phyloP scores from a whole-genome alignment of 2,113 vertebrate species.

The Menura novaehollandiae region DNA sequence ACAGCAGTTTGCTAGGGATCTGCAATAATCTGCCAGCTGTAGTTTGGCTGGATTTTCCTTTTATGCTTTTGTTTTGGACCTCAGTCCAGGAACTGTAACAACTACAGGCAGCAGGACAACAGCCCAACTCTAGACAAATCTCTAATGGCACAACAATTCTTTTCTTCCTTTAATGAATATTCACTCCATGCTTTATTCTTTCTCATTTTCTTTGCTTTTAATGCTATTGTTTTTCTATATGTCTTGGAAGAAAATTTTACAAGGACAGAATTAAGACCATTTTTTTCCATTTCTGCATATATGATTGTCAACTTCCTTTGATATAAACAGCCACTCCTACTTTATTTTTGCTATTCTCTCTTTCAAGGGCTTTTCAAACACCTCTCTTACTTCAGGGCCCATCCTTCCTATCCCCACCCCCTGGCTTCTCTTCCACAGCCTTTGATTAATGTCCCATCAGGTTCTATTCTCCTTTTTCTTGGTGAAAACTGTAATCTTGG shows the following conservation, averaged over 20 bases:
- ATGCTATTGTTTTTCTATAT: not conserved
- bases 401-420: accelerated
- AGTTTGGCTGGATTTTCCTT: conserved; percentile 16
- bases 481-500: not conserved
- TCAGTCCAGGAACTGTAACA: not conserved
- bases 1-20: conserved; percentile 30
- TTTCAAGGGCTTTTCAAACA: not conserved
- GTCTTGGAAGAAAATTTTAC: not conserved
- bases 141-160: not conserved
- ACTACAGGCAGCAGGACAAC: not conserved
- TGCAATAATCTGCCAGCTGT: not conserved
- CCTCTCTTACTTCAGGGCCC: not conserved
- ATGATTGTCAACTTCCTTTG: not conserved
- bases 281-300: not conserved
- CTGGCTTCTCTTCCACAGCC: not conserved
- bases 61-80: conserved; percentile 28
- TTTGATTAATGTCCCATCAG: not conserved
- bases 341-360: not conserved
- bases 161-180: not conserved
- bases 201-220: not conserved
- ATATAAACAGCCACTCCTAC: not conserved
- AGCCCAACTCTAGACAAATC: not conserved
- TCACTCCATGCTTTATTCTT: not conserved
- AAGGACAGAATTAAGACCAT: not conserved
- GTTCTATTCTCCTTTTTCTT: not conserved